Evolutionary conservation across 2,797 vertebrate genomes (phyloP).

Genomic region (Cyclopterus lumpus): DNA sequence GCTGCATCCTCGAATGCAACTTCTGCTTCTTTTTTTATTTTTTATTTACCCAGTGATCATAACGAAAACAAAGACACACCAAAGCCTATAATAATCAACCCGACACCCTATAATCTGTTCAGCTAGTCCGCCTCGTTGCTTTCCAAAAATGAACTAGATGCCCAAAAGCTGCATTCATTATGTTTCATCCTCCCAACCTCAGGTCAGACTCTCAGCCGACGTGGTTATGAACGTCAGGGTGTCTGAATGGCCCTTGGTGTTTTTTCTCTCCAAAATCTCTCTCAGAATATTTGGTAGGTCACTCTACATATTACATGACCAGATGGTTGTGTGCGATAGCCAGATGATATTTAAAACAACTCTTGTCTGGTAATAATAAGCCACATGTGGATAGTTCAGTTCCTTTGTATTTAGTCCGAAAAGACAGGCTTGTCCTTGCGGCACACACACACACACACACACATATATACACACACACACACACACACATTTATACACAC

Average conservation of each 20-base stretch:
- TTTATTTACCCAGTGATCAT: background rate
- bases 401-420: slow-evolving; percentile 26
- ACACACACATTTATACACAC: slow-evolving; percentile 9
- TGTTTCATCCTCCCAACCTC: background rate
- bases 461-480: slow-evolving; percentile 9
- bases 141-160: background rate
- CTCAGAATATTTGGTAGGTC: background rate
- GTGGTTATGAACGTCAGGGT: background rate
- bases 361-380: background rate
- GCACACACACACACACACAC: background rate
- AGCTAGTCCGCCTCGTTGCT: background rate
- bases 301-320: background rate
- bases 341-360: slow-evolving; percentile 23
- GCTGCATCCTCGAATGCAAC: background rate
- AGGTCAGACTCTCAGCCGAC: background rate
- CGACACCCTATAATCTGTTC: background rate
- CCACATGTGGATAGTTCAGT: slow-evolving; percentile 15
- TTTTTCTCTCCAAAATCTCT: slow-evolving; percentile 1
- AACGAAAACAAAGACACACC: slow-evolving; percentile 7
- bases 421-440: slow-evolving; percentile 4
- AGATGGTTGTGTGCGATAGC: slow-evolving; percentile 20
- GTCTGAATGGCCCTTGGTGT: background rate
- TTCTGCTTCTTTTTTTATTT: background rate
- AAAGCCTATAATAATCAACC: slow-evolving; percentile 5
- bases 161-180: background rate